Conservation (phyloP, 2,797 vertebrate species). For the Enteromius trimaculatus region DNA sequence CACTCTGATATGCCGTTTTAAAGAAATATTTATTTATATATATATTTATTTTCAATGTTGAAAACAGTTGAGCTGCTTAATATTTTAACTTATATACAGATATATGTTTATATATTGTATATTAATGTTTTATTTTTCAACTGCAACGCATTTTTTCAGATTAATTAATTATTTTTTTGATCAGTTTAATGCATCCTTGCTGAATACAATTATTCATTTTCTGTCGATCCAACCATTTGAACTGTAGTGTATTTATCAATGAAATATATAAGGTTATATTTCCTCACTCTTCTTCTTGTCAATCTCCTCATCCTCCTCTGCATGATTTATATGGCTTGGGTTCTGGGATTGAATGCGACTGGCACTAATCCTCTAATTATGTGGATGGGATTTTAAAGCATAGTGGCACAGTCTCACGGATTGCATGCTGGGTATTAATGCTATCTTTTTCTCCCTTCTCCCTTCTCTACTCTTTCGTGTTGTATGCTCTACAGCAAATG, state of each 20-base stretch:
- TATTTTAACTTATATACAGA: background rate
- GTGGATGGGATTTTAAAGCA: slow-evolving; percentile 73
- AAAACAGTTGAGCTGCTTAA: background rate
- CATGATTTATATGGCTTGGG: slow-evolving; percentile 48
- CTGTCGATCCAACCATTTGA: background rate
- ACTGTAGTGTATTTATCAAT: background rate
- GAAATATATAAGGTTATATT: background rate
- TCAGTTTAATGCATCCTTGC: background rate
- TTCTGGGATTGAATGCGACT: slow-evolving; percentile 18
- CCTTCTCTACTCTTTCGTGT: slow-evolving; percentile 82
- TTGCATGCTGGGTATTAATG: slow-evolving; percentile 83
- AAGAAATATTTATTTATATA: background rate
- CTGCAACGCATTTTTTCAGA: background rate
- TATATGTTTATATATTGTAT: background rate
- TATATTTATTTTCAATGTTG: background rate
- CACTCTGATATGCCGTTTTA: background rate
- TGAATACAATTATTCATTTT: background rate
- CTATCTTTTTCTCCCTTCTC: slow-evolving; percentile 89
- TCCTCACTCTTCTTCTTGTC: slow-evolving; percentile 16
- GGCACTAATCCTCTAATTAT: slow-evolving; percentile 63
- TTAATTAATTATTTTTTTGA: background rate
- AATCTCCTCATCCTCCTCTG: slow-evolving; percentile 36
- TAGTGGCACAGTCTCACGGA: slow-evolving; percentile 26
- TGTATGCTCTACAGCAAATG: slow-evolving; percentile 99
- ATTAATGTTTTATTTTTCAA: no score